Conservation (phyloP, 92 coral and sea anemone species). For the Palythoa heliodiscus region DNA sequence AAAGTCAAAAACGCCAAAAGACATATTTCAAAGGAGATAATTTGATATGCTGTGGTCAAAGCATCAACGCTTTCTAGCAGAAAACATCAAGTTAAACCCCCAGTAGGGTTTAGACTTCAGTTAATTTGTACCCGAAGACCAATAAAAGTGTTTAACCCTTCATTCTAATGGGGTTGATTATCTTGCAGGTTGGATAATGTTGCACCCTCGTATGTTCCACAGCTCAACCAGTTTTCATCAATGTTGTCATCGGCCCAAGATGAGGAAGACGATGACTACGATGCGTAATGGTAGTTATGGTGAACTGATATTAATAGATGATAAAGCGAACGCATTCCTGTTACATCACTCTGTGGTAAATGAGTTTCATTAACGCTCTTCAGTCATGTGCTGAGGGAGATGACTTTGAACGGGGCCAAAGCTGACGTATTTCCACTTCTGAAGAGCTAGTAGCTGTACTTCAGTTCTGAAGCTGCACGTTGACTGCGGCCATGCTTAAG, state of each 20-base stretch:
- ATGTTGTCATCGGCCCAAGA: constrained; percentile 11
- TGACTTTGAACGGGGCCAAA: background rate
- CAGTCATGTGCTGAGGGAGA: background rate
- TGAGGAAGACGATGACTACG: constrained; percentile 40
- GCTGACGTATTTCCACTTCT: background rate
- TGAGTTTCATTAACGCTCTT: background rate
- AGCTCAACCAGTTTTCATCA: constrained; percentile 37
- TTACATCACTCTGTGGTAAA: background rate
- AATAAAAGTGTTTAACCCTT: no score
- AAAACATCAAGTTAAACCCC: no score
- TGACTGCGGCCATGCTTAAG: background rate
- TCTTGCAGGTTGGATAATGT: constrained; percentile 14
- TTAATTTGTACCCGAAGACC: no score
- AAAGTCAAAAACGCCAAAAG: no score
- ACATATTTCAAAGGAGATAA: no score
- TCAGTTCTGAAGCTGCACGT: background rate
- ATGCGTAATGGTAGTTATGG: background rate
- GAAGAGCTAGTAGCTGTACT: background rate
- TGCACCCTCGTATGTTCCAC: constrained; percentile 16
- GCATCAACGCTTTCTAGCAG: no score
- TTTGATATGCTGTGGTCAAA: no score
- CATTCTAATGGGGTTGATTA: background rate
- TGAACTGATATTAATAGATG: background rate
- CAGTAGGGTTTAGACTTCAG: no score
- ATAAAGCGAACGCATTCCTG: background rate